Percentiles rank a stretch among this genome's conserved stretches.
Evolutionary conservation across 2,113 vertebrate genomes (phyloP).

Genomic region (Eidolon helvum): DNA sequence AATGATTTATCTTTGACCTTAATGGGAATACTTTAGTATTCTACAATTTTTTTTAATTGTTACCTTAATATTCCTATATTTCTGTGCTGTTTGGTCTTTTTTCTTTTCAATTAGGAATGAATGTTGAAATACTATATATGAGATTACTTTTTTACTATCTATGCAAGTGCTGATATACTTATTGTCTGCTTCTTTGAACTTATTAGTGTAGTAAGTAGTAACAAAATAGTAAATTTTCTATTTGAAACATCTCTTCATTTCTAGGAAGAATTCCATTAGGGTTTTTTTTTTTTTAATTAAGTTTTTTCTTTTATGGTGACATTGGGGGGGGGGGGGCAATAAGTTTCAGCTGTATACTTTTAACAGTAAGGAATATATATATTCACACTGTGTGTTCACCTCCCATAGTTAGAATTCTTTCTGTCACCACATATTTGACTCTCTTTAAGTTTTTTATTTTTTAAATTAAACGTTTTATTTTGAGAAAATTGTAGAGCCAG

Average conservation of each 20-base stretch:
- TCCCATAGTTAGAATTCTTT: too few relatives aligned
- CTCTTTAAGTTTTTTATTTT: too few relatives aligned
- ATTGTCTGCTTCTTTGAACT: not conserved
- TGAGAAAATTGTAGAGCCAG: not conserved
- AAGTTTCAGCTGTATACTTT: too few relatives aligned
- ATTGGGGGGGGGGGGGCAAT: too few relatives aligned
- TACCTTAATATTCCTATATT: constrained; percentile 14
- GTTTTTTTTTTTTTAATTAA: not conserved
- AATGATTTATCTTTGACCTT: not conserved
- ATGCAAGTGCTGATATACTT: not conserved
- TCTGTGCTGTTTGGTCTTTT: not conserved
- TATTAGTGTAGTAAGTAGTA: not conserved
- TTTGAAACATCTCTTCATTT: not conserved
- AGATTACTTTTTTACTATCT: not conserved
- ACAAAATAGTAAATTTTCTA: not conserved
- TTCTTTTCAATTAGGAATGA: constrained; percentile 12
- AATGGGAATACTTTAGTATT: not conserved
- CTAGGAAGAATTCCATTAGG: not conserved
- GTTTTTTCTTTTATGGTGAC: too few relatives aligned
- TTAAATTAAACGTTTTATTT: not conserved
- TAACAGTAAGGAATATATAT: too few relatives aligned
- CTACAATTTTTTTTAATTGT: not conserved
- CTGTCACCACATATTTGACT: too few relatives aligned
- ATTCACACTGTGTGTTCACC: too few relatives aligned
- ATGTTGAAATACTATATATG: not conserved